Percentiles rank a stretch among this genome's conserved stretches.
Conservation (phyloP, 2,113 vertebrate genomes). For the Hypanus sabinus region DNA sequence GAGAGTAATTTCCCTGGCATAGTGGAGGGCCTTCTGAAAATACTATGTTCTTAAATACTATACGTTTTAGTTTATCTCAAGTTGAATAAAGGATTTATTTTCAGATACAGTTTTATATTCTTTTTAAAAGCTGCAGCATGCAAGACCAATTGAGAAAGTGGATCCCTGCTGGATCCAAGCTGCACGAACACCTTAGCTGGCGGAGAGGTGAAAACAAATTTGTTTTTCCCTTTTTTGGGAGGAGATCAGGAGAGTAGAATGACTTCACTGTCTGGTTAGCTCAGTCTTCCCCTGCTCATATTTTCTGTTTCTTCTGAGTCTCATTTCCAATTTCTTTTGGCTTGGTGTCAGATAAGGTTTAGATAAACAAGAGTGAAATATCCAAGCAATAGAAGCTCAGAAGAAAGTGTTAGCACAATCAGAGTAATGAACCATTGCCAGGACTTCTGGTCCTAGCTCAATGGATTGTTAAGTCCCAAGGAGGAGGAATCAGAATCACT, state of each 20-base stretch:
- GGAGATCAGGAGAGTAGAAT: neutral
- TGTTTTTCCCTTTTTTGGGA: constrained; percentile 34
- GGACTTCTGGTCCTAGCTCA: neutral
- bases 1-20: too few relatives aligned
- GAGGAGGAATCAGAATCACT: neutral
- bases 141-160: neutral
- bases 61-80: too few relatives aligned
- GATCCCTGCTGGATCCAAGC: neutral
- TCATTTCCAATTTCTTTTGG: constrained; percentile 34
- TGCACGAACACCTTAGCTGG: neutral
- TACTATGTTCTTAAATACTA: too few relatives aligned
- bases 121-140: neutral
- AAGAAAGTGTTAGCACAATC: neutral
- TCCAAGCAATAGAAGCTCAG: constrained; percentile 9
- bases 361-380: constrained; percentile 22
- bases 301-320: constrained; percentile 25
- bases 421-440: neutral
- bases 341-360: constrained; percentile 2
- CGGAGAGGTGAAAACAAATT: constrained; percentile 7
- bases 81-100: neutral
- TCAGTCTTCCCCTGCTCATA: constrained; percentile 4
- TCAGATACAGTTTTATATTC: neutral
- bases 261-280: constrained; percentile 33
- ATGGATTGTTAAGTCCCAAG: neutral
- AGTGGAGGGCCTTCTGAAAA: too few relatives aligned